Conservation (phyloP, 2,888 invertebrate genomes). For the Pyralis farinalis region DNA sequence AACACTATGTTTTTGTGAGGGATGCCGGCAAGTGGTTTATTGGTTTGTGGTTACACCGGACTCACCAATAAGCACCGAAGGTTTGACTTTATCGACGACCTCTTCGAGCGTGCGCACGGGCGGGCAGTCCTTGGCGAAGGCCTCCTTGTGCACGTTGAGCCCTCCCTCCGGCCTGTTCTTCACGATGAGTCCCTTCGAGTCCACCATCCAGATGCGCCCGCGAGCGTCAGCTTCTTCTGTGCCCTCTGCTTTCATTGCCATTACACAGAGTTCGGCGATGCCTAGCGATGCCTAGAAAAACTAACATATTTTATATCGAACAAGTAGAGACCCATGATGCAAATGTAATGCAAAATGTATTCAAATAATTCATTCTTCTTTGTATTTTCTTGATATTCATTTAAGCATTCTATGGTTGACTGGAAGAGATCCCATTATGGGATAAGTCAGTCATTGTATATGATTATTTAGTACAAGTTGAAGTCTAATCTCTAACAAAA, state of each 20-base stretch:
- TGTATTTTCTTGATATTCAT: too few relatives aligned
- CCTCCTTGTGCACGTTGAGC: constrained; percentile 88
- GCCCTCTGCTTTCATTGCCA: constrained; percentile 96
- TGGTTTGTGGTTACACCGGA: constrained; percentile 2
- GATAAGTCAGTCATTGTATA: too few relatives aligned
- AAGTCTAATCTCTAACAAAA: too few relatives aligned
- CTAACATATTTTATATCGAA: too few relatives aligned
- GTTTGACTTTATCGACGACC: constrained; percentile 90
- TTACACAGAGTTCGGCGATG: constrained; percentile 94
- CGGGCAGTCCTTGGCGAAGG: constrained; percentile 89
- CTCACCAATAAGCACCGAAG: constrained; percentile 93
- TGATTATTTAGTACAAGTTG: too few relatives aligned
- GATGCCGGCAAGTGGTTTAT: too few relatives aligned
- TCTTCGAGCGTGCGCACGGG: constrained; percentile 90
- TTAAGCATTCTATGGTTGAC: too few relatives aligned
- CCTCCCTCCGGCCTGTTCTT: constrained; percentile 92
- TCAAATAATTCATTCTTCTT: too few relatives aligned
- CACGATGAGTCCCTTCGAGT: constrained; percentile 96
- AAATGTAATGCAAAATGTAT: too few relatives aligned
- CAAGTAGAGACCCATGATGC: too few relatives aligned
- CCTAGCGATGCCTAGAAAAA: constrained; percentile 91
- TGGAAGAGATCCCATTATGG: too few relatives aligned
- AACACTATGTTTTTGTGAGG: too few relatives aligned
- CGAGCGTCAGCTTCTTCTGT: constrained; percentile 87
- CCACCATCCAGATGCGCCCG: constrained; percentile 95